These are phyloP conservation scores for Drosophila silvestris DNA, from an alignment of 2,888 invertebrate species.

Conservation along the genomic window DNA sequence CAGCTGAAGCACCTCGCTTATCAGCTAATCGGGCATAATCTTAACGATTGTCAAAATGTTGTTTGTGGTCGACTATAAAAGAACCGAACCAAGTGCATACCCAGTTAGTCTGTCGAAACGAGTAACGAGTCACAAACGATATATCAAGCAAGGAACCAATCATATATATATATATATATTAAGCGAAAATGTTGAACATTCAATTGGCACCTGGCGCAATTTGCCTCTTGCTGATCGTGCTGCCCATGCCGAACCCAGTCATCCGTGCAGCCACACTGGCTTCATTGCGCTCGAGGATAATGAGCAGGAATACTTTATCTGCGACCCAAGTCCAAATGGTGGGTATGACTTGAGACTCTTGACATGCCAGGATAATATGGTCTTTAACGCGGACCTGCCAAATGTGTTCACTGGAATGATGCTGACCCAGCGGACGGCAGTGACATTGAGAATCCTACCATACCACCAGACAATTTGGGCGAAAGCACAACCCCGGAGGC, in stretches of 20 bases:
- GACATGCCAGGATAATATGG: slow-evolving; percentile 52
- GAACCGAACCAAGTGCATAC: slow-evolving; percentile 38
- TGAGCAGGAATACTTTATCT: slow-evolving; percentile 58
- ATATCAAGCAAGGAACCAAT: background rate
- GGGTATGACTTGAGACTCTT: slow-evolving; percentile 50
- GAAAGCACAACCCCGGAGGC: slow-evolving; percentile 10
- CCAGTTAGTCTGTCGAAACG: slow-evolving; percentile 68
- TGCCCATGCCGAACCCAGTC: slow-evolving; percentile 20
- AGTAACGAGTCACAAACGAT: slow-evolving; percentile 45
- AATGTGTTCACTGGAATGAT: slow-evolving; percentile 44
- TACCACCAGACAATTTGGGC: slow-evolving; percentile 46
- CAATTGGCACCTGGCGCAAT: slow-evolving; percentile 32
- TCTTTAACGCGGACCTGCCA: slow-evolving; percentile 46
- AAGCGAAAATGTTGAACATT: slow-evolving; percentile 32
- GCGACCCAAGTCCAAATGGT: slow-evolving; percentile 51
- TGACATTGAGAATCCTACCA: slow-evolving; percentile 67
- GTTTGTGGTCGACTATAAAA: slow-evolving; percentile 69
- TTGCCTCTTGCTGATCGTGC: slow-evolving; percentile 27
- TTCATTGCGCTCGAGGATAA: slow-evolving; percentile 60
- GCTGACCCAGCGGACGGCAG: slow-evolving; percentile 38
- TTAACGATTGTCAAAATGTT: slow-evolving; percentile 28
- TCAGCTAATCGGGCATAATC: slow-evolving; percentile 61
- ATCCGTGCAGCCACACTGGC: slow-evolving; percentile 53
- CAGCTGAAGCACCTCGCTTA: slow-evolving; percentile 36
- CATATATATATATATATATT: background rate